These are phyloP conservation scores for Siniperca obscura DNA, from an alignment of 2,797 vertebrate species.

Conservation along the genomic window DNA sequence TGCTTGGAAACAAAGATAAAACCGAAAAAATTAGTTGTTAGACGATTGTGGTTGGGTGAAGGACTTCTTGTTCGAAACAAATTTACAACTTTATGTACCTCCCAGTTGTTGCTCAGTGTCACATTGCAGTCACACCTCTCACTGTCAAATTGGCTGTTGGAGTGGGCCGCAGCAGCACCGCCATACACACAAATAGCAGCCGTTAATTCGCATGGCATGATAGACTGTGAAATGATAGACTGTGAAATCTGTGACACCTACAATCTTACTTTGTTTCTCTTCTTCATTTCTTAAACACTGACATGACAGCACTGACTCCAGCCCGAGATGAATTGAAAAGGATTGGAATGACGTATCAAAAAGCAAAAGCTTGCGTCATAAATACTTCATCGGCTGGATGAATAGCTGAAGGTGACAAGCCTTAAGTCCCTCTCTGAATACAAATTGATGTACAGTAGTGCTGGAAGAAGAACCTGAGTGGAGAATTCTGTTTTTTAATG, in stretches of 20 bases:
- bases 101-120: conserved; percentile 42
- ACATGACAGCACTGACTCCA: conserved; percentile 42
- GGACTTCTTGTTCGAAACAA: conserved; percentile 50
- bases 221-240: conserved; percentile 51
- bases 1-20: conserved; percentile 55
- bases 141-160: conserved; percentile 33
- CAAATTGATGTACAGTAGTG: conserved; percentile 72
- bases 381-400: conserved; percentile 77
- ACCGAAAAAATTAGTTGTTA: conserved; percentile 46
- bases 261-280: conserved; percentile 49
- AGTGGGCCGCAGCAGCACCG: not conserved
- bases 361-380: conserved; percentile 74
- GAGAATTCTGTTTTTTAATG: conserved; percentile 79
- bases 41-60: conserved; percentile 46
- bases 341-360: conserved; percentile 66
- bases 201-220: conserved; percentile 53
- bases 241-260: conserved; percentile 51
- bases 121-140: conserved; percentile 38
- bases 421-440: conserved; percentile 68
- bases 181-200: not conserved
- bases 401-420: conserved; percentile 74
- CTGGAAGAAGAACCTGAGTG: conserved; percentile 67
- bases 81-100: conserved; percentile 34
- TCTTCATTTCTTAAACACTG: conserved; percentile 59
- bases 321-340: conserved; percentile 43